phyloP scores from a whole-genome alignment of 2,113 vertebrate species.

The Clarias batrachus region DNA sequence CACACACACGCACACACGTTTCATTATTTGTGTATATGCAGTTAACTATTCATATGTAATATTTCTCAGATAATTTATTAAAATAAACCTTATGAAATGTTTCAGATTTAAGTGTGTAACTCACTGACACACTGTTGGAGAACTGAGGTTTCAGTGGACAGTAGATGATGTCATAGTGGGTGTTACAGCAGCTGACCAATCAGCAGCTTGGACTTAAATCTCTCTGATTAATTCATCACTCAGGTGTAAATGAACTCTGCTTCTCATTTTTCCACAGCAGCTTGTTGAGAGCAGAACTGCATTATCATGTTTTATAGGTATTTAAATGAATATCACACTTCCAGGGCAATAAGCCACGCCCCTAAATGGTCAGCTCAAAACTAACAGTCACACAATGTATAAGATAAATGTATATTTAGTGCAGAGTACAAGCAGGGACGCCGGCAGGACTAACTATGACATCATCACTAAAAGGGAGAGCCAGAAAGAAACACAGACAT shows the following conservation, averaged over 20 bases:
- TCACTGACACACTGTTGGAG: background rate
- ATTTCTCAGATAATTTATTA: background rate
- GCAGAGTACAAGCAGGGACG: no score
- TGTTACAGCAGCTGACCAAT: background rate
- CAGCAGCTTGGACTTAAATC: background rate
- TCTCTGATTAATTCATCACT: constrained; percentile 3
- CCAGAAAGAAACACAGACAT: no score
- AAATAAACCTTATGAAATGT: background rate
- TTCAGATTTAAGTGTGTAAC: background rate
- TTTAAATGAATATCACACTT: no score
- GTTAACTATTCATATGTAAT: background rate
- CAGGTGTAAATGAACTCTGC: background rate
- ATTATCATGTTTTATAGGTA: background rate
- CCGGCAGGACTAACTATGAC: no score
- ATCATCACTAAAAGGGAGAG: no score
- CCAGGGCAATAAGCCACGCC: background rate
- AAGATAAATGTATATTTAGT: no score
- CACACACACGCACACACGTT: constrained; percentile 5
- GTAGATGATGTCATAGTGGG: background rate
- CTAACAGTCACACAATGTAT: no score
- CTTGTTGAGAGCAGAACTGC: background rate
- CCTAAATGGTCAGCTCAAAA: background rate
- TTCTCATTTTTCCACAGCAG: background rate
- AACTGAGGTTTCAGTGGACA: background rate
- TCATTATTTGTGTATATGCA: background rate